Percentiles rank a stretch among this genome's conserved stretches.
phyloP scores from a whole-genome alignment of 92 coral and sea anemone species.

The Epizoanthus illoricatus region DNA sequence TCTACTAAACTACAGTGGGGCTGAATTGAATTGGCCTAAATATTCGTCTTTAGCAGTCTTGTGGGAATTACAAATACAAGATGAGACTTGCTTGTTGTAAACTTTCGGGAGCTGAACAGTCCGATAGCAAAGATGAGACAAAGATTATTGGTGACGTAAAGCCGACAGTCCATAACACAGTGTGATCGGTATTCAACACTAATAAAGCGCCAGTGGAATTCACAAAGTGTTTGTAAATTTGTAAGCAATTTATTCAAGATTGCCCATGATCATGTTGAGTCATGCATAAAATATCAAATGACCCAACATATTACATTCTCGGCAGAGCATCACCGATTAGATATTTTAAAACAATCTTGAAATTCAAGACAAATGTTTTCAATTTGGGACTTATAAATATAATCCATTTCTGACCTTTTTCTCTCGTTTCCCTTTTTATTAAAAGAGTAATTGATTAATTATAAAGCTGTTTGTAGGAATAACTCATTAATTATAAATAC shows the following conservation, averaged over 20 bases:
- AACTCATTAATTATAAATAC: slow-evolving; percentile 3
- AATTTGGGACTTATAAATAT: too few species aligned
- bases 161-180: background rate
- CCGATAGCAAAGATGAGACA: background rate
- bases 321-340: background rate
- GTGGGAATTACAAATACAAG: background rate
- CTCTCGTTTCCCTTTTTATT: too few species aligned
- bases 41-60: slow-evolving; percentile 31
- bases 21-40: background rate
- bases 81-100: background rate
- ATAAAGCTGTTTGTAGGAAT: slow-evolving; percentile 12
- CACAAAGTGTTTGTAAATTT: background rate
- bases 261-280: background rate
- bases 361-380: too few species aligned
- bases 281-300: slow-evolving; percentile 24
- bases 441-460: too few species aligned
- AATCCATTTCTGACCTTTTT: too few species aligned
- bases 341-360: too few species aligned
- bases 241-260: background rate
- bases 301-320: background rate
- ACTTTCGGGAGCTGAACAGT: background rate
- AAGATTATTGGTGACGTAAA: background rate
- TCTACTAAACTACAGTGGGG: background rate
- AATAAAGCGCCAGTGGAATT: background rate
- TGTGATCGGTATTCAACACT: background rate